phyloP scores from a whole-genome alignment of 2,888 invertebrate species.

The Theretra japonica region DNA sequence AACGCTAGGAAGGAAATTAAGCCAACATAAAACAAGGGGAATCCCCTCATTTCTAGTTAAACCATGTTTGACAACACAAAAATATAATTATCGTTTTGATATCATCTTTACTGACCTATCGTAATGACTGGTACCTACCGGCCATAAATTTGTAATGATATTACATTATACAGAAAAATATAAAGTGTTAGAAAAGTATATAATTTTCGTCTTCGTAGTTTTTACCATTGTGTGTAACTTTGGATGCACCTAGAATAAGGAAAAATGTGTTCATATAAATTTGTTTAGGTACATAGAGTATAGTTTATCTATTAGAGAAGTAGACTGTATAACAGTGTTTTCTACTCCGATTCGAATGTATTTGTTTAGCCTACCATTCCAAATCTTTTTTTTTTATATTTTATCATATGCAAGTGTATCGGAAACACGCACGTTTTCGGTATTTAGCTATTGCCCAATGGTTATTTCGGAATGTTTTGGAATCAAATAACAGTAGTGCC shows the following conservation, averaged over 20 bases:
- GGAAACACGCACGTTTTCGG: neutral
- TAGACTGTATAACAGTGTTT: slow-evolving; percentile 81
- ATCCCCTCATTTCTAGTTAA: slow-evolving; percentile 2
- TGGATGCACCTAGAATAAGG: slow-evolving; percentile 77
- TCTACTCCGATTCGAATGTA: slow-evolving; percentile 41
- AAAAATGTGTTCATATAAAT: slow-evolving; percentile 84
- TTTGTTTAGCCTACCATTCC: slow-evolving; percentile 15
- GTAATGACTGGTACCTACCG: slow-evolving; percentile 4
- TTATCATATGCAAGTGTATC: neutral
- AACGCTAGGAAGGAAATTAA: neutral
- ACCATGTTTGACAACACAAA: neutral
- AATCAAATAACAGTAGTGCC: slow-evolving; percentile 42
- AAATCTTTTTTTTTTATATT: neutral
- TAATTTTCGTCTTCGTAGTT: slow-evolving; percentile 57
- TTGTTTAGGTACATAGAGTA: slow-evolving; percentile 77
- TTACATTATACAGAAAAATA: slow-evolving; percentile 45
- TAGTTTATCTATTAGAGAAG: slow-evolving; percentile 71
- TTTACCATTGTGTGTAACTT: slow-evolving; percentile 69
- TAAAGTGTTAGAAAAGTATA: slow-evolving; percentile 50
- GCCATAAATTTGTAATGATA: slow-evolving; percentile 2
- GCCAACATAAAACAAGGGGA: neutral
- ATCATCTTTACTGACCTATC: neutral
- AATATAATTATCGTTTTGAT: neutral
- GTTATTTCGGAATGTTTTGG: slow-evolving; percentile 4
- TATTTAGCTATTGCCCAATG: neutral